Conservation (phyloP, 2,113 vertebrate genomes). For the Macaca mulatta region DNA sequence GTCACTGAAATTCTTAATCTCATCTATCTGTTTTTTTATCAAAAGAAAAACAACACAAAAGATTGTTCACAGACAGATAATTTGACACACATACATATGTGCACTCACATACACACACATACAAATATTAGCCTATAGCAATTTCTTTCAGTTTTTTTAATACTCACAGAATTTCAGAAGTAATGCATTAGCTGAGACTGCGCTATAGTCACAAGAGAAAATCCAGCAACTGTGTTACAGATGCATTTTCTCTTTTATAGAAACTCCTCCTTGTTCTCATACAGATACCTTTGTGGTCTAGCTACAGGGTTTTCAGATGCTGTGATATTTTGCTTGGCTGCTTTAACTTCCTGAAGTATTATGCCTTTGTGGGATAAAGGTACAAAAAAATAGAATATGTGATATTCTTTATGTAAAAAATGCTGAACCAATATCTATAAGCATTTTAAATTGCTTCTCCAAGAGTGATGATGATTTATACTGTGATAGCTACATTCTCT, state of each 20-base stretch:
- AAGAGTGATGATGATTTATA: background rate
- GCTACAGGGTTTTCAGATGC: background rate
- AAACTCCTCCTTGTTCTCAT: background rate
- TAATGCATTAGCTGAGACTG: background rate
- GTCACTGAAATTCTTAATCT: background rate
- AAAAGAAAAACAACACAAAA: conserved; percentile 17
- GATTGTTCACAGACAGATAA: background rate
- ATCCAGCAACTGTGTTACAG: background rate
- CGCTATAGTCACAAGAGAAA: background rate
- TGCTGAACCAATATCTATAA: background rate
- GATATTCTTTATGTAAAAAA: background rate
- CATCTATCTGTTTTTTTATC: background rate
- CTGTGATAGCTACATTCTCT: background rate
- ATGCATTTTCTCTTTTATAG: conserved; percentile 19
- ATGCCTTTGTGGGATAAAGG: background rate
- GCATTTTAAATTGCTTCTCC: conserved; percentile 4
- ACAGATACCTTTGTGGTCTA: conserved; percentile 10
- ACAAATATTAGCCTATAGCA: background rate
- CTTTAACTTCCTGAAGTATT: background rate
- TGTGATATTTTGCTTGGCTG: conserved; percentile 22
- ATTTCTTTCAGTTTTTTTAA: conserved; percentile 23
- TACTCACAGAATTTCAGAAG: background rate
- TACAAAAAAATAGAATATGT: background rate
- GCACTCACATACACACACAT: background rate
- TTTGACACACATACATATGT: background rate